Base-by-base conservation (phyloP, 2,888 invertebrate species). In the Galeruca laticollis region DNA sequence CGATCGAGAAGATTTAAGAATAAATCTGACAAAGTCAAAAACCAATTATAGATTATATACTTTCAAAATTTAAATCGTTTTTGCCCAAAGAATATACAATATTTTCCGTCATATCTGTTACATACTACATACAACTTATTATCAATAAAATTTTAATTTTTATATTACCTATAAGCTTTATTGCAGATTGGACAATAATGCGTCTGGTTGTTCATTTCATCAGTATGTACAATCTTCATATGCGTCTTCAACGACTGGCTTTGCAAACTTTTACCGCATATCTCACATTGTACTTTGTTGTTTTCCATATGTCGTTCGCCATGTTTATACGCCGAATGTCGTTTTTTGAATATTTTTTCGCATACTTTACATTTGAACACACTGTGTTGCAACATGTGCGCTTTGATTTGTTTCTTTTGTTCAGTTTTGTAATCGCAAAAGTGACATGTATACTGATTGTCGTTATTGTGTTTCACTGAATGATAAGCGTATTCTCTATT, bases 401-500 rank as follows among this genome's bases (percentile, higher is more conserved):
- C 76, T 73, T 78, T 81, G n/a, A 82, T 68, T 56, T 80, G 80
- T 61, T 79, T 76, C 49, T 77, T 76, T 5, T 72, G 75, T n/a
- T 63, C 54, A 18, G 74, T 71, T 67, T 75, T 76, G 57, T 78
- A 83, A 33, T 81, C 78, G 69, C 84, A 84, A 68, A 82, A 75
- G 70, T 82, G 82, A 60, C 84, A 84, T 64, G 74, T 76, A 47
- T 81, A 82, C 64, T 79, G 78, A 15, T 75, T 71, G 59, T 81
- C 80, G 26, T 75, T 72, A 63, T 77, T 79, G 68, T 84, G 84
- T 18, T 68, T 69, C 11, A 78, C 76, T 15, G 82, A 81, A 68
- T 84, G 84, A 26, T 82, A 69, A 2, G 81, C 83, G 60, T 81
- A 83, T 4, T 80, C 82, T 26, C 82, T 72, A 59, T 81, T 77